Conservation (phyloP, 2,888 invertebrate species). For the Notodonta ziczac region DNA sequence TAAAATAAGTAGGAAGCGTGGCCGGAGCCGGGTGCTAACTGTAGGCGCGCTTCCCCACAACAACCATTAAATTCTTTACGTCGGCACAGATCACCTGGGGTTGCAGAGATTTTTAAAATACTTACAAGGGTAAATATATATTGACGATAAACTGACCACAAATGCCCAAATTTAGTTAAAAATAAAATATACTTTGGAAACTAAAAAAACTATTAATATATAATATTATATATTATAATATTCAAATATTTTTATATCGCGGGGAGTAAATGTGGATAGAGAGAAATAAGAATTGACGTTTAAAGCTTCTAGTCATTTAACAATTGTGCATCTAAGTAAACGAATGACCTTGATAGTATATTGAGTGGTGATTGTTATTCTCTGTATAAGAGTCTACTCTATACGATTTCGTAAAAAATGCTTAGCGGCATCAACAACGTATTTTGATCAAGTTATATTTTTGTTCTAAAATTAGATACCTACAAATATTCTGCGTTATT, state of each 20-base stretch:
- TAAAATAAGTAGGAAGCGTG: constrained; percentile 76
- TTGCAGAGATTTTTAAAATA: constrained; percentile 38
- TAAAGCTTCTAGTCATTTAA: too few species aligned
- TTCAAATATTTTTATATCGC: too few species aligned
- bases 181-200: too few species aligned
- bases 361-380: neutral
- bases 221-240: too few species aligned
- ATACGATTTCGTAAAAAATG: constrained; percentile 15
- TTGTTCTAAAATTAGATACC: constrained; percentile 17
- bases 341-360: too few species aligned
- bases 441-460: constrained; percentile 24
- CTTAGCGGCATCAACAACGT: constrained; percentile 24
- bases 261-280: too few species aligned
- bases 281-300: too few species aligned
- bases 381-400: constrained; percentile 19
- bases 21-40: constrained; percentile 66
- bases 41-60: constrained; percentile 64
- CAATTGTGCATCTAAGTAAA: too few species aligned
- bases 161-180: too few species aligned
- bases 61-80: constrained; percentile 72
- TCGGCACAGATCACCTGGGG: constrained; percentile 51
- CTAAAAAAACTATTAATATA: too few species aligned
- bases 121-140: too few species aligned
- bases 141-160: too few species aligned
- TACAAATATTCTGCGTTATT: constrained; percentile 6